These are phyloP conservation scores for Coecobrya sp. DNA, from an alignment of 2,888 invertebrate genomes.

Conservation along the genomic window DNA sequence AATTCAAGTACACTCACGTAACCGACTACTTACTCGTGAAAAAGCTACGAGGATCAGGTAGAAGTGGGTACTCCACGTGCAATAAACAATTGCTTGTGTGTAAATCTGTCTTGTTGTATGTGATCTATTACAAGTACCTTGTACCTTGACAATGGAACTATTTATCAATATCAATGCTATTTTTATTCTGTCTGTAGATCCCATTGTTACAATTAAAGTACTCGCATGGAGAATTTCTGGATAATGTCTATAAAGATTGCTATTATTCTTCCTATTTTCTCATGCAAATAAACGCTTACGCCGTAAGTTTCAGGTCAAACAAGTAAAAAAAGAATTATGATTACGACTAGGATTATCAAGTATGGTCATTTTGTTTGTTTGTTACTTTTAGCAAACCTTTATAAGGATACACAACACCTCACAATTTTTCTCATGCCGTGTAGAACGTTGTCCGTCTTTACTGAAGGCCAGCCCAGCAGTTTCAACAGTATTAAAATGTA, in stretches of 20 bases:
- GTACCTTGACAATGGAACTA: slow-evolving; percentile 60
- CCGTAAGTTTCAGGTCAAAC: background rate
- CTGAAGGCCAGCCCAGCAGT: slow-evolving; percentile 54
- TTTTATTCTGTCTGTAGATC: background rate
- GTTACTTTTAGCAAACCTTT: background rate
- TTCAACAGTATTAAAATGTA: background rate
- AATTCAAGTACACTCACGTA: background rate
- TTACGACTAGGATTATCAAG: background rate
- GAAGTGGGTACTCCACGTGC: too few species aligned
- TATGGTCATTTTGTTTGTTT: background rate
- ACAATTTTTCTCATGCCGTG: background rate
- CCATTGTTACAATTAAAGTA: slow-evolving; percentile 38
- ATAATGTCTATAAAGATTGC: background rate
- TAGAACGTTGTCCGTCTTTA: background rate
- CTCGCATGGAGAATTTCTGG: slow-evolving; percentile 45
- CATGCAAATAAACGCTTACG: background rate
- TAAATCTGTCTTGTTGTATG: background rate
- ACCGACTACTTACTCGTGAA: too few species aligned
- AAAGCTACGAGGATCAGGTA: too few species aligned
- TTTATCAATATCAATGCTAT: background rate
- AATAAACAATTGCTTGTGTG: background rate
- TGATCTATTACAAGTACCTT: background rate
- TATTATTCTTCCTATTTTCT: slow-evolving; percentile 3
- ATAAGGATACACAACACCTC: background rate
- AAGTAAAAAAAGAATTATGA: background rate